Base-by-base conservation (phyloP, 2,888 invertebrate genomes). In the Diachrysia chrysitis region DNA sequence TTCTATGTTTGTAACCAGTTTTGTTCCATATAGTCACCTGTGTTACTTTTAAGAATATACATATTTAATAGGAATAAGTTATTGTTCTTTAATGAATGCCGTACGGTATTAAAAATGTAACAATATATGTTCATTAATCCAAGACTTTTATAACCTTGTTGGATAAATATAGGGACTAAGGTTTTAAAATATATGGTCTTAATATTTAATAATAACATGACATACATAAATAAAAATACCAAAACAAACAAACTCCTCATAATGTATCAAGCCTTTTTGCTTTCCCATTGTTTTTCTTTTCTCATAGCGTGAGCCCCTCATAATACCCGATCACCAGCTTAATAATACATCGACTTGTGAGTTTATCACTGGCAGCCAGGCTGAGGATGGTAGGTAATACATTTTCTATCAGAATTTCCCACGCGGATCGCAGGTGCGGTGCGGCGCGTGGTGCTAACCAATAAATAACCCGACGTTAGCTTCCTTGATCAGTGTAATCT, bases 401-500 rank as follows among this genome's bases (percentile, higher is more conserved):
- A 82, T 83, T 83, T 78, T 82, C 74, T 83, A 81, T 72, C 73
- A 72, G 70, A 78, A 74, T 82, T 74, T 76, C 73, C 69, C 78
- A 73, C 60, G 73, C 68, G 63, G 82, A 80, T 76, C 85, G 78
- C 87, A 87, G 88, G 88, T 87, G 88, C 79, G 80, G 68, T 72
- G 72, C 61, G 73, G 76, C 62, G 71, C 71, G 73, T 68, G 77
- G 73, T 79, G 79, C 79, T 81, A 80, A 79, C 85, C 85, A 84
- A 88, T 88, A 88, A 88, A 88, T 88, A 88, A 88, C 85, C 76
- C 48, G 64, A 71, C 81, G 79, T 81, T 81, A 83, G 84, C 80
- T 83, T 78, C 79, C 82, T 69, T 87, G 85, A 88, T 86, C 86
- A 87, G 73, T 79, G 81, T 87, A 83, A 86, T 87, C 84, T 84